Evolutionary conservation across 1,140 invertebrate genomes (phyloP).

Genomic region (Pseudomyrmex flavicornis): DNA sequence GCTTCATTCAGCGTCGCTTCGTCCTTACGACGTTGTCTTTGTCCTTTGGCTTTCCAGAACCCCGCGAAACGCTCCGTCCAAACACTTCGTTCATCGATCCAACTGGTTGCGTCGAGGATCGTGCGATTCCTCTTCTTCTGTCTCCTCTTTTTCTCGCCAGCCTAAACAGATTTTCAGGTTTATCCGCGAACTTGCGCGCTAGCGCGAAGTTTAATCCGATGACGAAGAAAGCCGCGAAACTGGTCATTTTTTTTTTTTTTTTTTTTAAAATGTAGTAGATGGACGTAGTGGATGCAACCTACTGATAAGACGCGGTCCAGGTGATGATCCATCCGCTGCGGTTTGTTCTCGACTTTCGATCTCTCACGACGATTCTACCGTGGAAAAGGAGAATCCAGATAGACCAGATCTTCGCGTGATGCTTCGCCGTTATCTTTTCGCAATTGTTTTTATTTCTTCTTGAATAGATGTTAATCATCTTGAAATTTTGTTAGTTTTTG

Average conservation of each 20-base stretch:
- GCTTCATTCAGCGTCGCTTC: not conserved
- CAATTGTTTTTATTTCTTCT: too few species aligned
- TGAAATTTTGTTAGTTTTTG: too few species aligned
- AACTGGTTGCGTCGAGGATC: not conserved
- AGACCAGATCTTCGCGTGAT: not conserved
- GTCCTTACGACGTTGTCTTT: constrained; percentile 18
- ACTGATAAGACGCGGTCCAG: constrained; percentile 1
- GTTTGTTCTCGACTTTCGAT: not conserved
- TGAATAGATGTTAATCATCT: too few species aligned
- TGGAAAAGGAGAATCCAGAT: not conserved
- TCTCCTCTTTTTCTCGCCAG: constrained; percentile 26
- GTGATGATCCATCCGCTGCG: not conserved
- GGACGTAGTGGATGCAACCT: not conserved
- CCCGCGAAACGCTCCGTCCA: not conserved
- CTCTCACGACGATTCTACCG: not conserved
- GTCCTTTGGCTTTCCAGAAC: constrained; percentile 8
- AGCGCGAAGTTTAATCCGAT: constrained; percentile 17
- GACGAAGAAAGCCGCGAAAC: constrained; percentile 30
- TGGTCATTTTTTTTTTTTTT: not conserved
- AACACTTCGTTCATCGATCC: constrained; percentile 27
- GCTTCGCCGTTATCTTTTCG: constrained; percentile 1
- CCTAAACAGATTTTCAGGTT: constrained; percentile 66
- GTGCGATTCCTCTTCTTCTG: not conserved
- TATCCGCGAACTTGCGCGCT: constrained; percentile 27
- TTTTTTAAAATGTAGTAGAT: not conserved